Conservation (phyloP, 2,113 vertebrate genomes). For the Ramphastos sulfuratus region DNA sequence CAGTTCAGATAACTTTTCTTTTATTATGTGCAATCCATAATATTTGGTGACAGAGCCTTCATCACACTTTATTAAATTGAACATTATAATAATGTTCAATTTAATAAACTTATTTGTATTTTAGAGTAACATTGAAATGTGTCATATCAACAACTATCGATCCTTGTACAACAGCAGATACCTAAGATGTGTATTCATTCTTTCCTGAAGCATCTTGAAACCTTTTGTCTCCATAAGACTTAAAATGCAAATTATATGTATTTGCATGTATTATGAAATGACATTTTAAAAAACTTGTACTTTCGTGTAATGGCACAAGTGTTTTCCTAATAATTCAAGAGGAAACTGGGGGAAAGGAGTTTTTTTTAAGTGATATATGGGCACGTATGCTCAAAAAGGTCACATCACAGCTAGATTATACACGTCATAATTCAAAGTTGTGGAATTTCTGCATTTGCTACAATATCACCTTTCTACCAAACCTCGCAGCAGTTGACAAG, state of each 20-base stretch:
- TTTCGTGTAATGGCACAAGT: neutral
- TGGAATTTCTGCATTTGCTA: neutral
- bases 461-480: neutral
- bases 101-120: neutral
- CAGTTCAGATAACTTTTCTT: neutral
- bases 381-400: neutral
- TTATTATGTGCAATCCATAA: neutral
- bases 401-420: neutral
- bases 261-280: neutral
- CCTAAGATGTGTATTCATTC: neutral
- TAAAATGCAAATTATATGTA: neutral
- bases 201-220: neutral
- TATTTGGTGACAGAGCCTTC: neutral
- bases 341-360: neutral
- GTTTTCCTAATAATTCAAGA: neutral
- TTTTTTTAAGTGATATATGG: neutral
- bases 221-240: neutral
- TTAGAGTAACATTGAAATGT: neutral
- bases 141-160: neutral
- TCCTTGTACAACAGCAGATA: neutral
- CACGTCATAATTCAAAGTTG: neutral
- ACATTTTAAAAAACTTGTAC: neutral
- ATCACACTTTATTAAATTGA: neutral
- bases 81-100: neutral
- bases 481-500: neutral